These are phyloP conservation scores for Drosophila merina DNA, from an alignment of 2,888 invertebrate genomes.

Conservation along the genomic window DNA sequence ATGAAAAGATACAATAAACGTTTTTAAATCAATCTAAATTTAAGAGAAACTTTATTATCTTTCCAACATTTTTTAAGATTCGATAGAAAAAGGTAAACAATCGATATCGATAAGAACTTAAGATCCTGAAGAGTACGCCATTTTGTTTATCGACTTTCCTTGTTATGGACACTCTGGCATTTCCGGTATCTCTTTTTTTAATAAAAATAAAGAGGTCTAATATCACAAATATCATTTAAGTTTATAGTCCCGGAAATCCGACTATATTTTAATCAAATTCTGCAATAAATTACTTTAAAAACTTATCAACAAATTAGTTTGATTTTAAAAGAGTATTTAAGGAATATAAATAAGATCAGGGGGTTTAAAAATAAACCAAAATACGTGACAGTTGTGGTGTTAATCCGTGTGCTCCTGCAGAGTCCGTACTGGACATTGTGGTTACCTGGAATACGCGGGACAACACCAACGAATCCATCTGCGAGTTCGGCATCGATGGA, in stretches of 20 bases:
- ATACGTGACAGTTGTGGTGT: constrained; percentile 5
- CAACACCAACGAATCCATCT: constrained; percentile 87
- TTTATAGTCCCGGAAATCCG: constrained; percentile 1
- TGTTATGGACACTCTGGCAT: too few species aligned
- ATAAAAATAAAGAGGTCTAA: too few species aligned
- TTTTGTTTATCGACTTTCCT: too few species aligned
- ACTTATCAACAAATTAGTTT: background rate
- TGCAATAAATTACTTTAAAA: too few species aligned
- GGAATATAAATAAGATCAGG: background rate
- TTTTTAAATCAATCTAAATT: too few species aligned
- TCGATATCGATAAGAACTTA: too few species aligned
- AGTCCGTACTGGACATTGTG: constrained; percentile 88
- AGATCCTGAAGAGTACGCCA: too few species aligned
- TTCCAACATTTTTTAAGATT: too few species aligned
- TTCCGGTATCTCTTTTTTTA: too few species aligned
- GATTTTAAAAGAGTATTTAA: background rate
- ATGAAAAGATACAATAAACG: too few species aligned
- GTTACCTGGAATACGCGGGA: constrained; percentile 93
- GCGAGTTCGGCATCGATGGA: constrained; percentile 89
- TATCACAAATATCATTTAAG: background rate
- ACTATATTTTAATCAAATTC: constrained; percentile 2
- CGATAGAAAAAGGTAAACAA: too few species aligned
- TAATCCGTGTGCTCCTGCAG: constrained; percentile 81
- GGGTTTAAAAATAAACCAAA: background rate
- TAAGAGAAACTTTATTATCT: too few species aligned